Evolutionary conservation across 1,140 invertebrate species (phyloP).

Genomic region (Battus philenor): DNA sequence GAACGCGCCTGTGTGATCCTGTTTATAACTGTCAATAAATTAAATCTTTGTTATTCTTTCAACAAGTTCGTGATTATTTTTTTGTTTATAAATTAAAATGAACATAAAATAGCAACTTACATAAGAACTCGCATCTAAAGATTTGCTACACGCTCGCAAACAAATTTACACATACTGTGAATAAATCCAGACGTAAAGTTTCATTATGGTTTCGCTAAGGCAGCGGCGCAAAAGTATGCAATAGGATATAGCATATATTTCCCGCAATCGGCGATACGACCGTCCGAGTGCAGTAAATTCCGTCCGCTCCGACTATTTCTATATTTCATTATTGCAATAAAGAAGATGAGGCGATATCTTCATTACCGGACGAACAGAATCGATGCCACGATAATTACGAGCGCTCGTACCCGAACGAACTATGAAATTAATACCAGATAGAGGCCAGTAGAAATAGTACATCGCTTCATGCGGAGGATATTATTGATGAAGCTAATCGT

Average conservation of each 20-base stretch:
- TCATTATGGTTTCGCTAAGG: slow-evolving; percentile 1
- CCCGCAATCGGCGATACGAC: slow-evolving; percentile 18
- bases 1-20: too few species aligned
- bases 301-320: slow-evolving; percentile 34
- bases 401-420: slow-evolving; percentile 27
- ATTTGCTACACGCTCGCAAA: too few species aligned
- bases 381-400: slow-evolving; percentile 52
- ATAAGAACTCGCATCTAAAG: too few species aligned
- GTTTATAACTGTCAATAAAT: too few species aligned
- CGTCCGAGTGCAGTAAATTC: slow-evolving; percentile 29
- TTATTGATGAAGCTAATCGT: slow-evolving; percentile 28
- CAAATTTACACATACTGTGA: slow-evolving; percentile 1
- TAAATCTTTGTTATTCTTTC: too few species aligned
- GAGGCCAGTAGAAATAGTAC: slow-evolving; percentile 37
- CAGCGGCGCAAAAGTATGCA: slow-evolving; percentile 11
- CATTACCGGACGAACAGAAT: slow-evolving; percentile 48
- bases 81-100: too few species aligned
- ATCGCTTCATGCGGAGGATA: slow-evolving; percentile 24
- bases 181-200: background rate
- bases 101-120: too few species aligned
- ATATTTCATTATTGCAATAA: slow-evolving; percentile 55
- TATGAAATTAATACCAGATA: slow-evolving; percentile 46
- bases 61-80: too few species aligned
- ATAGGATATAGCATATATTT: slow-evolving; percentile 12
- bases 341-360: slow-evolving; percentile 53